phyloP scores from a whole-genome alignment of 2,797 vertebrate species.

The Acanthurus leucopareius region DNA sequence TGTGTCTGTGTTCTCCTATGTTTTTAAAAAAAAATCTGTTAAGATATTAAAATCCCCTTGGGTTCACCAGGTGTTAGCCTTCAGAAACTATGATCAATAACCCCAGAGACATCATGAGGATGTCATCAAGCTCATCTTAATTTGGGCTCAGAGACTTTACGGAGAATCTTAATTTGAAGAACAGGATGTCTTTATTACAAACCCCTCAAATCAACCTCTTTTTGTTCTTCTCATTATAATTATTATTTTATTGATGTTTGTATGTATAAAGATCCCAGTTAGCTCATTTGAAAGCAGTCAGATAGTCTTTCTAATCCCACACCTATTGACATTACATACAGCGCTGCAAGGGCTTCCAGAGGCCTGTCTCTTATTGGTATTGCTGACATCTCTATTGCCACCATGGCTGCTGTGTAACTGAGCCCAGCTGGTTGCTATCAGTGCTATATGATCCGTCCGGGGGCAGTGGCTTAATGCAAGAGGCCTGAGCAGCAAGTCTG shows the following conservation, averaged over 20 bases:
- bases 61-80: too few species aligned
- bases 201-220: too few species aligned
- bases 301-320: constrained; percentile 6
- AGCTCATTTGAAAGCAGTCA: constrained; percentile 9
- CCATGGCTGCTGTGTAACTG: constrained; percentile 57
- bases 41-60: too few species aligned
- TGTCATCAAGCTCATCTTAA: too few species aligned
- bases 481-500: constrained; percentile 70
- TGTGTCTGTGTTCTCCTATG: too few species aligned
- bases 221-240: background rate
- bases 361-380: constrained; percentile 68
- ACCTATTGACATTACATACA: constrained; percentile 45
- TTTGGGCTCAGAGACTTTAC: too few species aligned
- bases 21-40: too few species aligned
- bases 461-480: constrained; percentile 54
- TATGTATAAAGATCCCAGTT: background rate
- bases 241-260: background rate
- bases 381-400: constrained; percentile 66
- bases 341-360: constrained; percentile 37
- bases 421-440: constrained; percentile 69
- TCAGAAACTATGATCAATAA: too few species aligned
- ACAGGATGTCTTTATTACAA: too few species aligned
- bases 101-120: too few species aligned
- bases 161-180: too few species aligned
- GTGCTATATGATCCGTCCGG: constrained; percentile 64